Evolutionary conservation across 2,888 invertebrate species (phyloP), one percentile per base, ranked within the genome.

Genomic region (Esperia sulphurella): DNA sequence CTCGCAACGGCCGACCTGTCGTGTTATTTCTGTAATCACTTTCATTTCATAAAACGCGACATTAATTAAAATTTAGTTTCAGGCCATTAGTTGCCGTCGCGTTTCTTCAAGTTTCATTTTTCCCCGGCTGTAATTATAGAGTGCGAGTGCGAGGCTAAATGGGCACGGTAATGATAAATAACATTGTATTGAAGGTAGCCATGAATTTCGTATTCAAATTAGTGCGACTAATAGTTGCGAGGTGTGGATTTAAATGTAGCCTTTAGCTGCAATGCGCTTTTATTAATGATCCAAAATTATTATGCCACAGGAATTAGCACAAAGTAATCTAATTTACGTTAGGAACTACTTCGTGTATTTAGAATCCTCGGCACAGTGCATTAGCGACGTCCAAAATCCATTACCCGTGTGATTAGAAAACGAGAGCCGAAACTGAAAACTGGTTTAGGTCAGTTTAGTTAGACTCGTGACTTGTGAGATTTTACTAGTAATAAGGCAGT

Each of bases 41-140:
- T 85, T 83, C 83, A 86, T 86, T 88, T 72, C 74, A 74, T 87
- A 83, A 80, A 88, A 87, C 85, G 86, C 87, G 88, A 86, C 86
- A 89, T 85, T 90, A 90, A 90, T 90, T 90, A 90, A 90, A 90
- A 88, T 90, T 89, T 90, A 88, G 89, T 86, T 88, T 86, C 86
- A 87, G 87, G 65, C 87, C 88, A 87, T 89, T 88, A 87, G 87
- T 84, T 70, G 77, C 77, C 79, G 77, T 86, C 83, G 87, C 84
- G 87, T 89, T 89, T 83, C 86, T 86, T 87, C 71, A 78, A 83
- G 81, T 86, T 85, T 71, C 76, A 78, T 85, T 86, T 86, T 85
- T 87, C 79, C 74, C 73, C 64, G 63, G 52, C 64, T 77, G 81
- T 89, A 89, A 89, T 89, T 88, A 89, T 74, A 84, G 78, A 77